Percentiles rank a stretch among this genome's conserved stretches.
phyloP scores from a whole-genome alignment of 2,113 vertebrate species.

The Galeopterus variegatus region DNA sequence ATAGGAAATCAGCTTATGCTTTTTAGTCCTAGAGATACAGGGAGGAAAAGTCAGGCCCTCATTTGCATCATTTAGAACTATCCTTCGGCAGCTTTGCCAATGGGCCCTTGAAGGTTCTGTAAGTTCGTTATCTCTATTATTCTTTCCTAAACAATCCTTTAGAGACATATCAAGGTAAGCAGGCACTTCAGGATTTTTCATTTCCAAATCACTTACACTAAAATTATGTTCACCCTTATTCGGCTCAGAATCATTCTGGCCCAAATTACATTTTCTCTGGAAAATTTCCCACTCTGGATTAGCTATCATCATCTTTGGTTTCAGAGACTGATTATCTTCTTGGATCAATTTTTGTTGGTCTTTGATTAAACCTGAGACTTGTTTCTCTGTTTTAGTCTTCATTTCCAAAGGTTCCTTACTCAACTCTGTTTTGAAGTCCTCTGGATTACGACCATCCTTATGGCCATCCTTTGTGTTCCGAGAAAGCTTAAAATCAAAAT shows the following conservation, averaged over 20 bases:
- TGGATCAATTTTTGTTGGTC: slow-evolving; percentile 87
- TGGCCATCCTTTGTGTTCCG: slow-evolving; percentile 82
- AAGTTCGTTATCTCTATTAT: slow-evolving; percentile 82
- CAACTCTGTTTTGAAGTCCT: slow-evolving; percentile 76
- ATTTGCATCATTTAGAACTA: slow-evolving; percentile 86
- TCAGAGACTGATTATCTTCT: slow-evolving; percentile 89
- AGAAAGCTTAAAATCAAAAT: slow-evolving; percentile 91
- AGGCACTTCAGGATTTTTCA: slow-evolving; percentile 89
- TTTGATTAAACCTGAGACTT: slow-evolving; percentile 86
- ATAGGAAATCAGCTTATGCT: slow-evolving; percentile 78
- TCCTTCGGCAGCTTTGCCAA: slow-evolving; percentile 85
- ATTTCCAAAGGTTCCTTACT: slow-evolving; percentile 76
- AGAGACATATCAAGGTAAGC: slow-evolving; percentile 82
- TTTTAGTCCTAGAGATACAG: slow-evolving; percentile 86
- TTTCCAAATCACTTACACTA: slow-evolving; percentile 82
- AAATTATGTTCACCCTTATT: slow-evolving; percentile 80
- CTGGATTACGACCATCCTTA: slow-evolving; percentile 76
- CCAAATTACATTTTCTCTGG: slow-evolving; percentile 89
- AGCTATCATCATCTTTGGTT: slow-evolving; percentile 91
- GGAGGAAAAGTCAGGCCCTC: slow-evolving; percentile 88
- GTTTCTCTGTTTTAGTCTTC: slow-evolving; percentile 82
- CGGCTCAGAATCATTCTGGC: slow-evolving; percentile 86
- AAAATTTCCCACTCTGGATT: slow-evolving; percentile 87
- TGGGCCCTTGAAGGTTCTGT: slow-evolving; percentile 86
- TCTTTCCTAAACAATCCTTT: slow-evolving; percentile 77